Evolutionary conservation across 1,140 invertebrate genomes (phyloP), one percentile per base, ranked within the genome.

Genomic region (Lasioglossum albipes): DNA sequence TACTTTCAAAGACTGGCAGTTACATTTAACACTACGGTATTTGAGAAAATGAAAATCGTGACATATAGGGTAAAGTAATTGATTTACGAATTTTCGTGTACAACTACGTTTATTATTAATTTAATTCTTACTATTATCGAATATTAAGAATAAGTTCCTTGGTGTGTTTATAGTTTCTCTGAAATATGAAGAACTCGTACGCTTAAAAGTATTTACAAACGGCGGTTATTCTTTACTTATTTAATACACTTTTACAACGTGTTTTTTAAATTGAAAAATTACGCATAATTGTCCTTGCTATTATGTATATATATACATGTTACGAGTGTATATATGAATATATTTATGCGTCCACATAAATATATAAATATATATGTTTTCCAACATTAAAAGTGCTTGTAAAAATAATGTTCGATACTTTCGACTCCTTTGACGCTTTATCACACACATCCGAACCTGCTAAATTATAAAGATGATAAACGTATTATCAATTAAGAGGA

Each of bases 321-420:
- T 27, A 13, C 52, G 18, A 71, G 20, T 75, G 59, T 67, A n/a
- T 66, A 74, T 74, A 45, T 74, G 41, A 52, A 64, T 64, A 45
- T 68, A 52, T 64, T 62, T 49, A 49, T 49, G 45, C 12, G 2
- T 49, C 13, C 45, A 27, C 27, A 49, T 49, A 49, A 49, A 49
- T 49, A 49, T 49, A 49, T 49, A 49, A 49, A 49, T 64, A 72
- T 72, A 70, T 72, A 64, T 65, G 36, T 67, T 16, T 67, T 67
- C 75, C 64, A 70, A 81, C 42, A 65, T 76, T 70, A 70, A 65
- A 79, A 79, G 69, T 79, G 77, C 70, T 79, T 79, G 77, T 79
- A 79, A 79, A 79, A 79, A 74, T 79, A 79, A 79, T 62, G 54
- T 73, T 59, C 20, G 27, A 73, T 79, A 79, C 41, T 79, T 67